These are phyloP conservation scores for Megamerina dolium DNA, from an alignment of 2,888 invertebrate genomes.

Conservation along the genomic window DNA sequence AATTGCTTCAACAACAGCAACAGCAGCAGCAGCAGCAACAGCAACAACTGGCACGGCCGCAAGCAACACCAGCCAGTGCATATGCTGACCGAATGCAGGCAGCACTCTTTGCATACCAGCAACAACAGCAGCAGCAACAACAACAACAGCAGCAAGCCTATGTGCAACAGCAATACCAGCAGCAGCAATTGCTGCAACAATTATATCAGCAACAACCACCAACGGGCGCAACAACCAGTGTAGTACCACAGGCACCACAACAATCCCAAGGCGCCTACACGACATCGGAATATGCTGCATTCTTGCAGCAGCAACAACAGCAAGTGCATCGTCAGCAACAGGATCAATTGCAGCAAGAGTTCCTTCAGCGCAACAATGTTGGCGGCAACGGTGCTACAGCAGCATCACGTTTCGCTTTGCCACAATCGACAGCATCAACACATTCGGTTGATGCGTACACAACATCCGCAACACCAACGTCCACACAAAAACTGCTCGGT, in stretches of 20 bases:
- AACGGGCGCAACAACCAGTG: constrained; percentile 8
- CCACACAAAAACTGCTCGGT: constrained; percentile 33
- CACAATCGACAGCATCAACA: no score
- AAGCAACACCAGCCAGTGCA: no score
- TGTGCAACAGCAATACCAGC: constrained; percentile 29
- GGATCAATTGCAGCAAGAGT: constrained; percentile 23
- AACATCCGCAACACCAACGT: constrained; percentile 12
- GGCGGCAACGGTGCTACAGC: no score
- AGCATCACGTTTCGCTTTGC: constrained; percentile 29
- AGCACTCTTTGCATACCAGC: constrained; percentile 31
- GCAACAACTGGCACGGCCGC: constrained; percentile 28
- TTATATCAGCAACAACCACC: constrained; percentile 28
- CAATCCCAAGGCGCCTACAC: constrained; percentile 40
- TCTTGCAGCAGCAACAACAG: constrained; percentile 34
- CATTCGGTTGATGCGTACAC: neutral
- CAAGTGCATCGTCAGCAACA: constrained; percentile 28
- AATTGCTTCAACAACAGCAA: constrained; percentile 22
- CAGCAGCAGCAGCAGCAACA: constrained; percentile 30
- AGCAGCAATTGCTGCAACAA: constrained; percentile 31
- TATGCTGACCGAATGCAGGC: constrained; percentile 34
- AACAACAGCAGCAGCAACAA: constrained; percentile 32
- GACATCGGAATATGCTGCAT: constrained; percentile 38
- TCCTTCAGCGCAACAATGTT: no score
- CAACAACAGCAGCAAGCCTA: constrained; percentile 35
- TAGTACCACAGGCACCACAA: constrained; percentile 10